Percentiles rank a stretch among this genome's conserved stretches.
Conservation (phyloP, 2,113 vertebrate genomes). For the Rattus rattus region DNA sequence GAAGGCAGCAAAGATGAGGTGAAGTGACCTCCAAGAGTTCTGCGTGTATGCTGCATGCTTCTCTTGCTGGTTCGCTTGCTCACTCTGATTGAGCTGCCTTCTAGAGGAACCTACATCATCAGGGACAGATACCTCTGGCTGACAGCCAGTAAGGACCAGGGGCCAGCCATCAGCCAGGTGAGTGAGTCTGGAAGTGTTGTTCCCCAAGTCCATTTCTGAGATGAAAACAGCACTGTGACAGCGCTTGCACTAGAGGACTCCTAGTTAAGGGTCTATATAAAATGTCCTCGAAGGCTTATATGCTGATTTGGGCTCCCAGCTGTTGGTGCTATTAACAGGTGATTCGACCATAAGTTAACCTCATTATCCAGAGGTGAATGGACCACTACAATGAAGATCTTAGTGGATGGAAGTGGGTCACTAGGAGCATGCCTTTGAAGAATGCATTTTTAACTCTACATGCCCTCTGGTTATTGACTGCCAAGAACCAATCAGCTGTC, state of each 20-base stretch:
- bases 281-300: no score
- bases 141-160: not conserved
- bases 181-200: not conserved
- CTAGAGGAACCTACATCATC: not conserved
- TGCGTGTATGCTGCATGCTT: not conserved
- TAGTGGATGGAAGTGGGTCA: not conserved
- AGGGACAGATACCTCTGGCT: not conserved
- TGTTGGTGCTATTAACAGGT: not conserved
- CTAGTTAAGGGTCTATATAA: not conserved
- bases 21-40: not conserved
- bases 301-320: not conserved
- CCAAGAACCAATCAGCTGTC: not conserved
- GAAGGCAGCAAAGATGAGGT: not conserved
- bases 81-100: not conserved
- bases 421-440: not conserved
- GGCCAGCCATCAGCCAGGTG: not conserved
- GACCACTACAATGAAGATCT: no score
- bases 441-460: not conserved
- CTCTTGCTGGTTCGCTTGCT: not conserved
- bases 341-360: not conserved
- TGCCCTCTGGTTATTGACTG: not conserved
- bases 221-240: not conserved
- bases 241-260: not conserved
- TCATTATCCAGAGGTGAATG: not conserved
- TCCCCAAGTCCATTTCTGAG: not conserved